These are phyloP conservation scores for Pseudomyrmex pallidus DNA, from an alignment of 1,140 invertebrate species.

Conservation along the genomic window DNA sequence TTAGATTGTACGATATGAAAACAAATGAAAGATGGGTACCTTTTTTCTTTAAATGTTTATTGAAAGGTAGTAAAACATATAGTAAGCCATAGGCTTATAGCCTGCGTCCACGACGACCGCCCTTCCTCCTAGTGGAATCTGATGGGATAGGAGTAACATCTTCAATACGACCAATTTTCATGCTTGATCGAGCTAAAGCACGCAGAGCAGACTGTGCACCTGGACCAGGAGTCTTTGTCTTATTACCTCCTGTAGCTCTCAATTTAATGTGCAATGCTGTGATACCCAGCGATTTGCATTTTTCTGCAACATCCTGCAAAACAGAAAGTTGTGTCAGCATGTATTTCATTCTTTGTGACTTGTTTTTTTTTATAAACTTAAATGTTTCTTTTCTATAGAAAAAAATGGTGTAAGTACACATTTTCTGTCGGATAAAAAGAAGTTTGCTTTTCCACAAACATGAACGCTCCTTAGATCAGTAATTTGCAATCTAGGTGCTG, in stretches of 20 bases:
- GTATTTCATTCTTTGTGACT: no score
- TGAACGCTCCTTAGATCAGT: conserved; percentile 77
- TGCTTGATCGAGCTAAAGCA: conserved; percentile 98
- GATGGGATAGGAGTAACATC: conserved; percentile 99
- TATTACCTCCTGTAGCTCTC: conserved; percentile 99
- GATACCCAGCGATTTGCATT: conserved; percentile 98
- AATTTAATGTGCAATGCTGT: conserved; percentile 99
- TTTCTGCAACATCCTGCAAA: conserved; percentile 98
- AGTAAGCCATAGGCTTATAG: conserved; percentile 89
- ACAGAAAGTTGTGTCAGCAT: background rate
- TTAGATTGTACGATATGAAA: background rate
- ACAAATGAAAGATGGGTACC: background rate
- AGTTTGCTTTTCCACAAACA: conserved; percentile 78
- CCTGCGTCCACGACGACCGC: conserved; percentile 99
- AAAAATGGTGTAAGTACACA: conserved; percentile 7
- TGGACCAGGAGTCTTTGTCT: conserved; percentile 98
- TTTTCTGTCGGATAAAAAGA: conserved; percentile 49
- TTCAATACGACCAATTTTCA: conserved; percentile 99
- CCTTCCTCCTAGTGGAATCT: conserved; percentile 99
- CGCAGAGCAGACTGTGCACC: conserved; percentile 99
- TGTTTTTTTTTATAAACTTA: background rate
- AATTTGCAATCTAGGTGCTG: conserved; percentile 73
- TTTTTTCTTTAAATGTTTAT: conserved; percentile 75
- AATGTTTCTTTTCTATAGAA: conserved; percentile 57
- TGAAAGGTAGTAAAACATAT: conserved; percentile 71